Evolutionary conservation across 2,113 vertebrate species (phyloP).

Genomic region (Caloenas nicobarica): DNA sequence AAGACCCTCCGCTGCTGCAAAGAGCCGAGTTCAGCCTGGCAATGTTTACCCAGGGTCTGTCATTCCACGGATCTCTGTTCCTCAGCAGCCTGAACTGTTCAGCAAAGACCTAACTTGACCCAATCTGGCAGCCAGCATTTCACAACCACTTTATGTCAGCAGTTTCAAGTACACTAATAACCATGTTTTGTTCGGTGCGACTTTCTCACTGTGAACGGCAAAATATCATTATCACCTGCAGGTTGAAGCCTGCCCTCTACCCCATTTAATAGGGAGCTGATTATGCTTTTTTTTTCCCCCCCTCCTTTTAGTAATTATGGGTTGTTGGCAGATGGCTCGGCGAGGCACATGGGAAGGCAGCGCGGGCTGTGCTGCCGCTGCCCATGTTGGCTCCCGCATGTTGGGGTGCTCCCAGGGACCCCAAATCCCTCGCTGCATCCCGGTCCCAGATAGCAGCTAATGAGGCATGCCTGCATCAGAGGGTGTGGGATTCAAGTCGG

Average conservation of each 20-base stretch:
- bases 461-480: background rate
- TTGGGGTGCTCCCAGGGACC: background rate
- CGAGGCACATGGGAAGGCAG: background rate
- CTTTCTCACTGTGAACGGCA: slow-evolving; percentile 51
- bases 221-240: slow-evolving; percentile 68
- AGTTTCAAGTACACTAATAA: slow-evolving; percentile 59
- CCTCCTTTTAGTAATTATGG: background rate
- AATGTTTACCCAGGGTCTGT: slow-evolving; percentile 26
- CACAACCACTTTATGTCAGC: slow-evolving; percentile 62
- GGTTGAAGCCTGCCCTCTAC: slow-evolving; percentile 63
- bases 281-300: background rate
- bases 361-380: background rate
- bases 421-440: fast-evolving
- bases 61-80: background rate
- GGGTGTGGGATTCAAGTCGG: background rate
- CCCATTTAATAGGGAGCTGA: slow-evolving; percentile 29
- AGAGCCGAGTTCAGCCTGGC: background rate
- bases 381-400: fast-evolving
- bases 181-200: slow-evolving; percentile 37
- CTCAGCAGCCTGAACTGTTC: slow-evolving; percentile 31
- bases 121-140: slow-evolving; percentile 58
- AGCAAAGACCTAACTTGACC: slow-evolving; percentile 64
- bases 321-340: slow-evolving; percentile 46
- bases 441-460: background rate
- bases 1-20: background rate